Base-by-base conservation (phyloP, 2,888 invertebrate species). In the Athalia circularis region DNA sequence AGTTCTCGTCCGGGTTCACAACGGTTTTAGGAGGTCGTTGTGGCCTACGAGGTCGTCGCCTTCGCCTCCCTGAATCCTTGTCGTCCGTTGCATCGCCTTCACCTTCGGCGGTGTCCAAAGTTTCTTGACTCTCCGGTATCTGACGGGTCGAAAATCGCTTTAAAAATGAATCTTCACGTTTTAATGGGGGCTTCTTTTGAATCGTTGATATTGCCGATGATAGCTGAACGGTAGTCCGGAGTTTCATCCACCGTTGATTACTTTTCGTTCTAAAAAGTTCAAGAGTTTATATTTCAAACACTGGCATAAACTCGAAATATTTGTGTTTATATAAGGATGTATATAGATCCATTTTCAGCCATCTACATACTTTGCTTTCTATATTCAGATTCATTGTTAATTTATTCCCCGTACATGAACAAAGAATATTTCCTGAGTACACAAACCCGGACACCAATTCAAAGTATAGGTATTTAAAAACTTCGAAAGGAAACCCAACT, bases 241-340 rank as follows among this genome's bases (percentile, higher is more conserved):
- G 93, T 91, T 98, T 98, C 95, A 97, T 96, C 97, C 99, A 99
- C 92, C 98, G 94, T 90, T 98, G 96, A 91, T 97, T 98, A 89
- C 97, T 96, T 91, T 96, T 96, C 89, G 96, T 96, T 94, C 97
- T 97, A 94, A 79, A 92, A 87, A 54, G n/a, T 52, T 68, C 5
- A n/a, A 68, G 54, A 7, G 65, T 84, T 13, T 29, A 11, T 7
- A 62, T 62, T 62, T 62, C 5, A 62, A 54, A 54, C 54, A 62
- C 72, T 79, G 64, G 72, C 62, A 50, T 15, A 13, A 7, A 74
- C 5, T 76, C 29, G 43, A 70, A 0, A 50, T 0, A 29, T 62
- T 15, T 6, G 61, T 43, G 43, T 50, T 6, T 13, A 67, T 74
- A 13, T 8, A 67, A 61, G 68, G 8, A 45, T n/a, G 5, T 9